Base-by-base conservation (phyloP, 2,888 invertebrate species). In the Cryptocheilus praepositus region DNA sequence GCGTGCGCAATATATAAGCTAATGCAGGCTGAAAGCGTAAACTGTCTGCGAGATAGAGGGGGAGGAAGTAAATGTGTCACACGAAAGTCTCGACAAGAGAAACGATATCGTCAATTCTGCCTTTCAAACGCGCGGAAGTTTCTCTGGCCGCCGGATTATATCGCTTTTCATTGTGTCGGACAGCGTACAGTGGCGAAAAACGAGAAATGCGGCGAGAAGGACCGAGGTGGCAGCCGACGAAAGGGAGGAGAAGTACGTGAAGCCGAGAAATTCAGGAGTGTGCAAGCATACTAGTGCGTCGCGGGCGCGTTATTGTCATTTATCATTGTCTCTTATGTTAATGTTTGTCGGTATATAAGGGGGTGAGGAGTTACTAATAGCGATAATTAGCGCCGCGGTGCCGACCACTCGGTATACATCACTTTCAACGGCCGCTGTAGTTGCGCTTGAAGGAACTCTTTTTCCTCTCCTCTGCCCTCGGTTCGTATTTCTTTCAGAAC, bases 291-390 rank as follows among this genome's bases (percentile, higher is more conserved):
- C 21, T 36, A 15, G 19, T 36, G 44, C 73, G 74, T 80, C 68
- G 73, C 68, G 66, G 62, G 22, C 76, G 79, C 71, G 79, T 81
- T 74, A 80, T 75, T 75, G 77, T 72, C 81, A 75, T 80, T 81
- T 75, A 77, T 80, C 80, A 80, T 79, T 80, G 80, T 81, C 80
- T 72, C 73, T 81, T 80, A 80, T 80, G 80, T 79, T 80, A 80
- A 80, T 81, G 80, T 75, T 80, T 71, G 72, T 73, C 62, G 60
- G 76, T 63, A 64, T 69, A 60, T 46, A 61, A 46, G 66, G 57
- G 56, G 66, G 77, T 70, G 67, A 67, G 68, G 71, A 65, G 61
- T 80, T 81, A 79, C 81, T 80, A 80, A 80, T 81, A 80, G 77
- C 77, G 70, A 77, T 81, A 80, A 80, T 80, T 80, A 80, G 77